Base-by-base conservation (phyloP, 1,140 invertebrate species). In the Lethrus apterus region DNA sequence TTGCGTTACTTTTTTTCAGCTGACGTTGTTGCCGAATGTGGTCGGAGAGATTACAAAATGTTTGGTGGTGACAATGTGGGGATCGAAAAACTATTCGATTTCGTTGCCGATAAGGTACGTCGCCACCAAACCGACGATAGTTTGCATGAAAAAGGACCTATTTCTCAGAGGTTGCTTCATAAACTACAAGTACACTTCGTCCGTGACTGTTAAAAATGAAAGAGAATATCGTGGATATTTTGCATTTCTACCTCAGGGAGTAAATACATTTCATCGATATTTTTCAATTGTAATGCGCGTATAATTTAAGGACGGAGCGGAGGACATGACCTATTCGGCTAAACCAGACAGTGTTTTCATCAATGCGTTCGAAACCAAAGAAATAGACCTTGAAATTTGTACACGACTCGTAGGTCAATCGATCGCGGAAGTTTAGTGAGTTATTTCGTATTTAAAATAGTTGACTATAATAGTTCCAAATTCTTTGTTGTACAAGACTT, bases 141-240 rank as follows among this genome's bases (percentile, higher is more conserved):
- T 31, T 3, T 59, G 53, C 40, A 23, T 29, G 8, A 56, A 55
- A 1, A 29, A 54, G 11, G 46, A 51, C 8, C 44, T 63, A 13
- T 48, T 50, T n/a, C 56, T 63, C 9, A 54, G 50, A 31, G 57
- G 56, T 44, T 60, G 59, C 30, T 63, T 63, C 47, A 50, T 63
- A n/a, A 60, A 58, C 21, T 54, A 53, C 29, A 26, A 30, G 4
- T 63, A 63, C 31, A 46, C 41, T 10, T 49, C 57, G 18, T 44
- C 49, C 2, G 40, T 62, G 8, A 48, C 35, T 0, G 26, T 62
- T 10, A 48, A 48, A 21, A 60, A 58, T 49, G 46, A 44, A 3
- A 47, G 41, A 21, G 44, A 51, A 26, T 19, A 58, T 19, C 21
- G 40, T 33, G 54, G 60, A 0, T 47, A 51, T 33, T 43, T 60